Evolutionary conservation across 1,140 invertebrate genomes (phyloP).

Genomic region (Nixonia krombeini): DNA sequence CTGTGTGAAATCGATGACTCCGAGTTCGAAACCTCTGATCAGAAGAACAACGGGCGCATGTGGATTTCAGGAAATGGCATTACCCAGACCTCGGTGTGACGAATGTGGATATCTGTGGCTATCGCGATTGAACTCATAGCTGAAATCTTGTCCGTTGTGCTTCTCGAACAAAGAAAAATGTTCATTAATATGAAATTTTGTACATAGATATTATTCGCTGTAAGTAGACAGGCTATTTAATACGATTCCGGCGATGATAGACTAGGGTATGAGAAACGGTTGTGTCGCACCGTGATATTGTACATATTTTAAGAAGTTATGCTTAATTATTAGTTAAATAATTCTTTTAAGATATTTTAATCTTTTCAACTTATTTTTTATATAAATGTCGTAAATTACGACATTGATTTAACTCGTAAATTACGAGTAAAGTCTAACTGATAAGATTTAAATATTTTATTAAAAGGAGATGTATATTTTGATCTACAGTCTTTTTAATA

Average conservation of each 20-base stretch:
- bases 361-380: too few species aligned
- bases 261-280: neutral
- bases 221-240: conserved; percentile 50
- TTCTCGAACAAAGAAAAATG: conserved; percentile 43
- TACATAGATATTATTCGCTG: conserved; percentile 53
- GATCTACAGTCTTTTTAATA: too few species aligned
- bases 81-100: conserved; percentile 76
- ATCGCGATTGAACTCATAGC: conserved; percentile 24
- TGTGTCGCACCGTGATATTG: neutral
- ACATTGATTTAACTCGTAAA: too few species aligned
- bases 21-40: conserved; percentile 78
- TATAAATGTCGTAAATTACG: too few species aligned
- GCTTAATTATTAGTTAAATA: too few species aligned
- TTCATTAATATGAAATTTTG: conserved; percentile 60
- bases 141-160: conserved; percentile 37
- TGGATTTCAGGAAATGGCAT: conserved; percentile 71
- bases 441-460: too few species aligned
- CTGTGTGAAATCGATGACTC: conserved; percentile 95
- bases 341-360: too few species aligned
- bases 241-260: conserved; percentile 1
- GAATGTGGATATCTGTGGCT: conserved; percentile 31
- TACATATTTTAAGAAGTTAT: neutral
- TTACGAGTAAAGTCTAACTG: too few species aligned
- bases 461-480: too few species aligned
- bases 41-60: conserved; percentile 70